phyloP scores from a whole-genome alignment of 1,140 invertebrate genomes.

The Dendroctonus ponderosae region DNA sequence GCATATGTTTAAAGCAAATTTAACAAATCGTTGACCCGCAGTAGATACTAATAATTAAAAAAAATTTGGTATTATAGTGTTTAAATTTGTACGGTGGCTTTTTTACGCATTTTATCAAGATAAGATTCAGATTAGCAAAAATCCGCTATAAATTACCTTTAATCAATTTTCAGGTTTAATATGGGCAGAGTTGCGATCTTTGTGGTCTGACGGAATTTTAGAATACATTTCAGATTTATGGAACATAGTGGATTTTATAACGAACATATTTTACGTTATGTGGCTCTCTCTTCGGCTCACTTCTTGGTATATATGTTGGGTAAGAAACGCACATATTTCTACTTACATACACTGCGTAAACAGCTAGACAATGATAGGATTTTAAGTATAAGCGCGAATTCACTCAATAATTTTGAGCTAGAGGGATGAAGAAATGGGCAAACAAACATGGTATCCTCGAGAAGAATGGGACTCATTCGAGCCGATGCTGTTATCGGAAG shows the following conservation, averaged over 20 bases:
- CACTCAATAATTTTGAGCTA: constrained; percentile 4
- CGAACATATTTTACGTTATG: constrained; percentile 89
- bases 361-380: too few relatives aligned
- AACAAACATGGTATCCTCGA: constrained; percentile 49
- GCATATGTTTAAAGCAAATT: too few relatives aligned
- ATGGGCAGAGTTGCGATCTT: constrained; percentile 81
- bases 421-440: constrained; percentile 36
- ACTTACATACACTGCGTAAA: too few relatives aligned
- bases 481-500: constrained; percentile 91
- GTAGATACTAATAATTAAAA: too few relatives aligned
- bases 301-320: constrained; percentile 75
- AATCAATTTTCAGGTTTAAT: constrained; percentile 70
- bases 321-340: constrained; percentile 46
- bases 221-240: constrained; percentile 92
- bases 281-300: constrained; percentile 81
- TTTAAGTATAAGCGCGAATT: too few relatives aligned
- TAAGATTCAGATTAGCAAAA: too few relatives aligned
- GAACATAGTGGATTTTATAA: constrained; percentile 97
- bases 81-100: too few relatives aligned
- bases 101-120: too few relatives aligned
- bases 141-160: neutral
- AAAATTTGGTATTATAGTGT: too few relatives aligned
- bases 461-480: constrained; percentile 92
- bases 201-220: constrained; percentile 84
- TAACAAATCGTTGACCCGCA: too few relatives aligned